Base-by-base conservation (phyloP, 2,888 invertebrate species). In the Ectobius pallidus region DNA sequence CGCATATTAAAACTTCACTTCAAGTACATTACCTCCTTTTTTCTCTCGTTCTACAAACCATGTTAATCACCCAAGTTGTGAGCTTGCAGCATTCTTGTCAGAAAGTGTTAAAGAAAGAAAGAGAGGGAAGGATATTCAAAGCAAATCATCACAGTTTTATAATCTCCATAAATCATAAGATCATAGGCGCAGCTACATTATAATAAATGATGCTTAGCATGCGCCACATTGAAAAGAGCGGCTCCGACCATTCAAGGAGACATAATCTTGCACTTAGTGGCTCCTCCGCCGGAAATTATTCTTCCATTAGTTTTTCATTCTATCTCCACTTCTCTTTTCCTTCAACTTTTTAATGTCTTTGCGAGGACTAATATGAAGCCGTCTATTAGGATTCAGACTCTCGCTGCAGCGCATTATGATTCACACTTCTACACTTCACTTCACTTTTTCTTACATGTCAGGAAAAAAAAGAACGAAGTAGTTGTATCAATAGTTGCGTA, bases 91-190 rank as follows among this genome's bases (percentile, higher is more conserved):
- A n/a, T n/a, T n/a, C n/a, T n/a, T n/a, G n/a, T n/a, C n/a, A n/a
- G n/a, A 22, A 52, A 25, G 22, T 25, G 25, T 14, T 4, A 52
- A 52, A 52, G 25, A 22, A 25, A 18, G 52, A 11, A 52, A 25
- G 22, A 22, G 25, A 25, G 11, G 22, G 22, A n/a, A n/a, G n/a
- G n/a, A n/a, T n/a, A 58, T 58, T 58, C 58, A 58, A 25, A 58
- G 58, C 58, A 58, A 58, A 58, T 58, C 30, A 58, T 58, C 58
- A 55, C 34, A 62, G 62, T 70, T 70, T 70, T 46, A 61, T 70
- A 70, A 70, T 70, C 70, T 70, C 49, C 70, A 70, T 70, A 70
- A 70, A 70, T 70, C 70, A 70, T 62, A 34, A 27, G 30, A 65
- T 65, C 65, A 58, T 58, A 58, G 39, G 14, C 20, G 18, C 65